Evolutionary conservation across 2,113 vertebrate genomes (phyloP), one percentile per base, ranked within the genome.

Genomic region (Anser brachyrhynchus): DNA sequence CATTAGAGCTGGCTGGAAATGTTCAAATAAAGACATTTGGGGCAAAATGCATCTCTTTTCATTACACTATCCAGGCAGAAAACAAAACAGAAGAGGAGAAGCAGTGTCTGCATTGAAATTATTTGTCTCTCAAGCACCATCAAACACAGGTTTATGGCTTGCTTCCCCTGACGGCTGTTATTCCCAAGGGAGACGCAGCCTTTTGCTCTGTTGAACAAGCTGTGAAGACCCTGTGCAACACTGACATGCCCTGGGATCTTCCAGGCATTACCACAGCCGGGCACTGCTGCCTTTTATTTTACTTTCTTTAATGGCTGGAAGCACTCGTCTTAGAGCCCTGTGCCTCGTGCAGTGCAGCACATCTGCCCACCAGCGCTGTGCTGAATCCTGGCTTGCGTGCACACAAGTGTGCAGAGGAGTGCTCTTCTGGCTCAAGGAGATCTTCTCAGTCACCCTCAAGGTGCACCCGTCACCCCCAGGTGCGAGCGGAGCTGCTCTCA

Each of bases 361-460:
- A 64, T 86, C 62, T 9, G 0, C 71, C 28, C 84, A 9, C 58
- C 19, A 7, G 65, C 1, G 1, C 64, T 0, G 71, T 14, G 92
- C 76, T 1, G 41, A 77, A 44, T 13, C 0, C 46, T 6, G 7
- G 44, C 70, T 52, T 19, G 49, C 91, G 25, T 2, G 0, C 33
- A 2, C 81, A 79, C 82, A 69, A 88, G 94, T 37, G 82, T 11
- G 55, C 55, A 43, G 26, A 92, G 81, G 93, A 96, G 96, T 25
- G 93, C 93, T 93, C 95, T 94, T 96, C 44, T 95, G 93, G 37
- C 13, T 96, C 51, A 64, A 96, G 90, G 90, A 92, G 85, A 96
- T 62, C 82, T 78, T 19, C 95, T 94, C 25, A 0, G 59, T 88
- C 90, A 93, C 31, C 84, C 84, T 35, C 28, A 1, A 77, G 71